Evolutionary conservation across 2,113 vertebrate species (phyloP).

Genomic region (Thymallus thymallus): DNA sequence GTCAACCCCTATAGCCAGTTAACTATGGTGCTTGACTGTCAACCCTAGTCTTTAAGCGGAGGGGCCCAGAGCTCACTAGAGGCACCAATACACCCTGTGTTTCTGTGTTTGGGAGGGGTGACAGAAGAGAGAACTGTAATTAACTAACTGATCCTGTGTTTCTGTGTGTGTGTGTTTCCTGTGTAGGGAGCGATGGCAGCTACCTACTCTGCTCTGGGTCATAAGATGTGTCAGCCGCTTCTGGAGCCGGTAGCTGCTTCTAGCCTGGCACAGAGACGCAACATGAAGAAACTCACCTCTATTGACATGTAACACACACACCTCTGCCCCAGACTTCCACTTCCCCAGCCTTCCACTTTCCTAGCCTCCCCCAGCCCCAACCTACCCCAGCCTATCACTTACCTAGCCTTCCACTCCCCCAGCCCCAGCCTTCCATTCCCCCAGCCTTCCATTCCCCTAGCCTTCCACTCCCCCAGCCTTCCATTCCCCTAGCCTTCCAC

Average conservation of each 20-base stretch:
- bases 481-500: too few relatives aligned
- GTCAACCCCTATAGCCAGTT: too few relatives aligned
- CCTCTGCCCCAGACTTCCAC: constrained; percentile 29
- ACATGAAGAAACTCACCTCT: constrained; percentile 97
- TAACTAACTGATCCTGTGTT: background rate
- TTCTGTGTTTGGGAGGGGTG: too few relatives aligned
- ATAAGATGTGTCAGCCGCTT: constrained; percentile 91
- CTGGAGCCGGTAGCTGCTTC: constrained; percentile 95
- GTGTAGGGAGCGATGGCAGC: constrained; percentile 90
- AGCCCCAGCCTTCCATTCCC: background rate
- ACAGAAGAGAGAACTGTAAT: too few relatives aligned
- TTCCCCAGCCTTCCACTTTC: background rate
- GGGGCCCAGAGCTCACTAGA: too few relatives aligned
- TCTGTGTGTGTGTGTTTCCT: background rate
- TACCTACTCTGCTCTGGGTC: constrained; percentile 90
- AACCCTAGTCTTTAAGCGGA: too few relatives aligned
- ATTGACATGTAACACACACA: constrained; percentile 84
- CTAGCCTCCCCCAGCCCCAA: too few relatives aligned
- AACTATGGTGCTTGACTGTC: too few relatives aligned
- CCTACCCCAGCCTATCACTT: too few relatives aligned
- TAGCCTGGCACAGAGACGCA: constrained; percentile 91
- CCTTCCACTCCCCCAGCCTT: too few relatives aligned
- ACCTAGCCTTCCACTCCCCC: too few relatives aligned
- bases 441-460: background rate
- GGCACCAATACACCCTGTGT: too few relatives aligned